These are phyloP conservation scores for Cosmia trapezina DNA, from an alignment of 2,888 invertebrate genomes.

Conservation along the genomic window DNA sequence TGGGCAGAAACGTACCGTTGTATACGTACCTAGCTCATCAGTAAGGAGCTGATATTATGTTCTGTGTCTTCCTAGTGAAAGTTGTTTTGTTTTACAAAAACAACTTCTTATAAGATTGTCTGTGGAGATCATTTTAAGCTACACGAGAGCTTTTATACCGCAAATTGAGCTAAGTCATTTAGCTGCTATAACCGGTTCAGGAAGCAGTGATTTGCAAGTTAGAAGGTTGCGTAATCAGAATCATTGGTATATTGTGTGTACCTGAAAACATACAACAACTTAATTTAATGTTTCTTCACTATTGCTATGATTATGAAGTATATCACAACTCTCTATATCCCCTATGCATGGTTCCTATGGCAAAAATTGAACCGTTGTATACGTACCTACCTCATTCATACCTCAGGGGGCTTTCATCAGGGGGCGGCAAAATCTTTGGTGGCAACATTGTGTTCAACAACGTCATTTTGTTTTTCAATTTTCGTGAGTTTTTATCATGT, in stretches of 20 bases:
- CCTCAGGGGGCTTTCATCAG: no score
- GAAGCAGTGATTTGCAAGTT: neutral
- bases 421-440: neutral
- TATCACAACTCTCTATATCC: neutral
- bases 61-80: no score
- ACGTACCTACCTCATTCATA: neutral
- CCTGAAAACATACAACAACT: conserved; percentile 13
- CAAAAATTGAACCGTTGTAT: neutral
- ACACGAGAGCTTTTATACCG: neutral
- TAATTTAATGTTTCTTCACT: neutral
- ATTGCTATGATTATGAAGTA: neutral
- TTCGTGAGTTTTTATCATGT: no score
- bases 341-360: neutral
- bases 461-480: neutral
- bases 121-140: neutral
- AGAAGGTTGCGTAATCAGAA: neutral
- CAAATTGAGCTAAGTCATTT: neutral
- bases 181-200: neutral
- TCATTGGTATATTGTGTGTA: neutral
- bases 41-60: neutral
- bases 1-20: neutral
- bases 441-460: neutral
- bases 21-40: conserved; percentile 1
- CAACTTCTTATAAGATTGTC: neutral
- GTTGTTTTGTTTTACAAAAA: neutral